Base-by-base conservation (phyloP, 2,113 vertebrate species). In the Ia io region DNA sequence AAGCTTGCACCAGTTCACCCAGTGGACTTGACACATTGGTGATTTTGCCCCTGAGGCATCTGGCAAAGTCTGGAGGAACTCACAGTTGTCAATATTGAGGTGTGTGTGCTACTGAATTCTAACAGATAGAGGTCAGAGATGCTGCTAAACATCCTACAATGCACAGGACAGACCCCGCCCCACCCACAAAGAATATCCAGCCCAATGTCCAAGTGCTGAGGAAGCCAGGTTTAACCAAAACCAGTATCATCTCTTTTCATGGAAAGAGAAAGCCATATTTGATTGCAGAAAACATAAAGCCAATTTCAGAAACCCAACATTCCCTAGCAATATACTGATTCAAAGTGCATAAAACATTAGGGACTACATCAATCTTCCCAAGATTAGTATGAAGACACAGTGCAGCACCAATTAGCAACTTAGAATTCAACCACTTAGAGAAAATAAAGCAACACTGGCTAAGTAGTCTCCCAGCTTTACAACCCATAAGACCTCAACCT, bases 161-260 rank as follows among this genome's bases (percentile, higher is more conserved):
- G 12, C 11, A 1, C n/a, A 79, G n/a, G 6, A 40, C 56, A 86
- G 17, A 7, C 35, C 51, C 13, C 6, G 1, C 3, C 56, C 51
- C 56, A 59, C 56, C 2, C 16, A 20, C 6, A 20, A 30, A 91
- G 14, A 93, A 17, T 12, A 53, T n/a, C 71, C 5, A 42, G 30
- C 9, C 44, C 35, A 11, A 2, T 0, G 12, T 42, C 40, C n/a
- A 0, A 44, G 30, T n/a, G 30, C 32, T 42, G 61, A 56, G 16
- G 65, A 3, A n/a, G 22, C 7, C 6, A 1, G 9, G 5, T 37
- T 85, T 76, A 83, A 74, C 10, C 10, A 6, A 37, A 88, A 67
- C 25, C 88, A 63, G 9, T 14, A 9, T 6, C 22, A 79, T 80
- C 84, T 90, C 80, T 91, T 71, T n/a, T 40, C 37, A 28, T 94